phyloP scores from a whole-genome alignment of 2,888 invertebrate genomes.

The Schrankia costaestrigalis region DNA sequence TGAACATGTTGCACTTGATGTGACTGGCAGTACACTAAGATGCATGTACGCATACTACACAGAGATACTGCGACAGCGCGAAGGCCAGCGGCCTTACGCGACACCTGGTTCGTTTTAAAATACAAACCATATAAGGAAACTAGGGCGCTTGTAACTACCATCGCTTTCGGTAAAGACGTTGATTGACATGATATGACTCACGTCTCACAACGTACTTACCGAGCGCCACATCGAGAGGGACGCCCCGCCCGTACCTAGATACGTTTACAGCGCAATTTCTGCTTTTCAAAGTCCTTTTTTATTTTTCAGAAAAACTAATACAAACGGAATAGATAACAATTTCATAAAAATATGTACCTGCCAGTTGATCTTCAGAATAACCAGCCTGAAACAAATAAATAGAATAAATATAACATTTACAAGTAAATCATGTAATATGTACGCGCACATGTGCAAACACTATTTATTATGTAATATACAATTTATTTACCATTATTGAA shows the following conservation, averaged over 20 bases:
- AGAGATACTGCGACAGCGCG: slow-evolving; percentile 15
- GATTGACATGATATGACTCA: slow-evolving; percentile 76
- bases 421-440: too few relatives aligned
- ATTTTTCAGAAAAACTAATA: neutral
- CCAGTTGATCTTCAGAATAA: slow-evolving; percentile 94
- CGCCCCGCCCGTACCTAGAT: slow-evolving; percentile 25
- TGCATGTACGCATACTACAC: too few relatives aligned
- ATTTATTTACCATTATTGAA: slow-evolving; percentile 12
- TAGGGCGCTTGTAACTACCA: slow-evolving; percentile 74
- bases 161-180: slow-evolving; percentile 72
- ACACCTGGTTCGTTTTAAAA: slow-evolving; percentile 76
- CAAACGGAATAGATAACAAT: neutral
- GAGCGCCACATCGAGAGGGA: slow-evolving; percentile 35
- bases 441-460: too few relatives aligned
- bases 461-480: neutral
- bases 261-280: too few relatives aligned
- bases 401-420: too few relatives aligned
- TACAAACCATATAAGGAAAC: slow-evolving; percentile 82
- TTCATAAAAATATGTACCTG: slow-evolving; percentile 85
- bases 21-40: slow-evolving; percentile 37
- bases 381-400: slow-evolving; percentile 82
- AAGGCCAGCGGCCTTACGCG: slow-evolving; percentile 29
- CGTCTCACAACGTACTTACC: slow-evolving; percentile 35
- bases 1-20: slow-evolving; percentile 80
- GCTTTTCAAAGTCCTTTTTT: neutral